Conservation (phyloP, 2,797 vertebrate genomes). For the Oreortyx pictus region DNA sequence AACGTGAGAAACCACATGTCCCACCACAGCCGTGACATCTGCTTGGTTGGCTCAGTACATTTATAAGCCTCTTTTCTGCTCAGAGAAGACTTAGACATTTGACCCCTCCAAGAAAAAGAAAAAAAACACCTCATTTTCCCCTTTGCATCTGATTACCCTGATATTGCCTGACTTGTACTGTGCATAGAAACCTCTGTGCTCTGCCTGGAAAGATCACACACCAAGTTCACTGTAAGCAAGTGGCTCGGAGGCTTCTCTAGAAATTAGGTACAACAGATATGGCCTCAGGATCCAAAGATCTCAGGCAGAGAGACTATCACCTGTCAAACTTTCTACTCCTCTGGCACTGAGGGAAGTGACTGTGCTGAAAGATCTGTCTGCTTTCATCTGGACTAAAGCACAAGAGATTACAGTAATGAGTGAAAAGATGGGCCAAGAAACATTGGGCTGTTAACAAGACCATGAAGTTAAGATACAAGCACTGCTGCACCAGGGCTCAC, state of each 20-base stretch:
- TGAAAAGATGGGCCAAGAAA: background rate
- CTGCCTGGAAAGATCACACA: background rate
- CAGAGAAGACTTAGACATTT: background rate
- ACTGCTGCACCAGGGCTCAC: background rate
- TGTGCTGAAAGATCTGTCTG: background rate
- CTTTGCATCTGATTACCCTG: background rate
- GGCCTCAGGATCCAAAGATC: background rate
- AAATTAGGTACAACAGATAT: background rate
- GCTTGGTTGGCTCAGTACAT: background rate
- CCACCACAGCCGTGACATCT: background rate
- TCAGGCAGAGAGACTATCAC: background rate
- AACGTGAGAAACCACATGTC: background rate
- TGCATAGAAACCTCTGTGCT: rapidly evolving
- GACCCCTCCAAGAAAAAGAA: background rate
- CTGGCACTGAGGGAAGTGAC: background rate
- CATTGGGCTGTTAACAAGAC: rapidly evolving
- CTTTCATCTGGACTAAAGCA: background rate
- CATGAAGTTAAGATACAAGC: rapidly evolving
- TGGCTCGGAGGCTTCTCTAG: background rate
- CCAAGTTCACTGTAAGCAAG: rapidly evolving
- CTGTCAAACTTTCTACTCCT: background rate
- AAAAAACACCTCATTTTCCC: conserved; percentile 9
- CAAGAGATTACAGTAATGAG: rapidly evolving
- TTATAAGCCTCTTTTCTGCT: conserved; percentile 36
- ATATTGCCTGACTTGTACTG: background rate